phyloP scores from a whole-genome alignment of 2,797 vertebrate genomes.

The Denticeps clupeoides region DNA sequence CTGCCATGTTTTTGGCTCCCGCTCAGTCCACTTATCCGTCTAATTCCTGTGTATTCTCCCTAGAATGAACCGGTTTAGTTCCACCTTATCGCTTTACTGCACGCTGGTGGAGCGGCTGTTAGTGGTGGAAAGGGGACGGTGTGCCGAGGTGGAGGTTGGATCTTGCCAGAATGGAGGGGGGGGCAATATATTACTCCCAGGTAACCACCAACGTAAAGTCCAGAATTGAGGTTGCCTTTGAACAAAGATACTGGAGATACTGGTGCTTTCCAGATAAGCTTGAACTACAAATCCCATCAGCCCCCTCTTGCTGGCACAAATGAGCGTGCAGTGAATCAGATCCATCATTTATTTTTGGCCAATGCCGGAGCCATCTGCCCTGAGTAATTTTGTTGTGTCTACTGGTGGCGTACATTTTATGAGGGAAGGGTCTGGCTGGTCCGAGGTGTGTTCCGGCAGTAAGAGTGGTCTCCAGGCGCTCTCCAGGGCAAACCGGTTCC shows the following conservation, averaged over 20 bases:
- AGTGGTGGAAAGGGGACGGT: background rate
- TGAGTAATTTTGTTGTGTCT: background rate
- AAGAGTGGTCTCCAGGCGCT: no score
- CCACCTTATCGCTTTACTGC: background rate
- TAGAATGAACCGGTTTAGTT: background rate
- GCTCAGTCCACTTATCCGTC: background rate
- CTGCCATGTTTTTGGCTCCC: no score
- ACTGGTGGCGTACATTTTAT: no score
- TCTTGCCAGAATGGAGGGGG: background rate
- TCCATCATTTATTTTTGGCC: background rate
- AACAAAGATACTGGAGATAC: background rate
- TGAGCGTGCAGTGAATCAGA: background rate
- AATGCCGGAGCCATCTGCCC: background rate
- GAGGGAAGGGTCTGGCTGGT: no score
- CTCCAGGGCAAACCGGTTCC: background rate
- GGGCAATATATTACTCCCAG: no score
- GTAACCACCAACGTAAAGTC: no score
- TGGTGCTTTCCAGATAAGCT: background rate
- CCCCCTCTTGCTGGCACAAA: slow-evolving; percentile 1
- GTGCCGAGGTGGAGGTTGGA: no score
- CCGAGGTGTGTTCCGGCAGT: no score
- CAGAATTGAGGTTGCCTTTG: background rate
- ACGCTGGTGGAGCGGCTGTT: background rate
- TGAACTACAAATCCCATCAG: slow-evolving; percentile 1
- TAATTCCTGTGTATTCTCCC: background rate